Base-by-base conservation (phyloP, 2,113 vertebrate genomes). In the Hassar affinis region DNA sequence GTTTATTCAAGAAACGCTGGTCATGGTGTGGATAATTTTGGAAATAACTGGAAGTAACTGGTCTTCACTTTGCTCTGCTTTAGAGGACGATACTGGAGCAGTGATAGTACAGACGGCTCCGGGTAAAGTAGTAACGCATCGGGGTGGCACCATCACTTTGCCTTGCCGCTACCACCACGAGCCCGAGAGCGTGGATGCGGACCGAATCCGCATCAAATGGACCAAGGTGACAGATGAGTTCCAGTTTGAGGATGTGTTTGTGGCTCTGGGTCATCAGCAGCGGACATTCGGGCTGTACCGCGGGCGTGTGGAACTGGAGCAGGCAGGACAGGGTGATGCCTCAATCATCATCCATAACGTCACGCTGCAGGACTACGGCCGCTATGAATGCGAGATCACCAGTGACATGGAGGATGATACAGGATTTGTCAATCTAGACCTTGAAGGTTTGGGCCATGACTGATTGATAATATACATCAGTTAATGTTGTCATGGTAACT, bases 351-450 rank as follows among this genome's bases (percentile, higher is more conserved):
- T 99, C 89, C 95, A 95, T 68, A 97, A 99, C 42, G 93, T 99
- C 80, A 98, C 97, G 2, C 93, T 99, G 80, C 95, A 97, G 87
- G 98, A 99, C 90, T 97, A 98, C 0, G 97, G 98, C 2, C 96
- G 95, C 86, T 99, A 98, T 0, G 97, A 98, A 90, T 99, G 98
- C 11, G 97, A 99, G 88, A 96, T 99, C 89, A 98, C 97, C 82
- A 95, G 98, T 1, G 96, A 98, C 91, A 93, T 99, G 68, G 97
- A 99, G 81, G 97, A 99, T 0, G 97, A 98, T 83, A 94, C 95
- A 0, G 98, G 97, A 77, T 95, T 96, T 89, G 97, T 99, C 87
- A 97, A 96, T 88, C 93, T 99, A 68, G 96, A 98, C 86, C 91
- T 99, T 0, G 96, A 99, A 96, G 97, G 97, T 98, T 64, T 90